phyloP scores from a whole-genome alignment of 2,888 invertebrate genomes.

The Icerya purchasi region DNA sequence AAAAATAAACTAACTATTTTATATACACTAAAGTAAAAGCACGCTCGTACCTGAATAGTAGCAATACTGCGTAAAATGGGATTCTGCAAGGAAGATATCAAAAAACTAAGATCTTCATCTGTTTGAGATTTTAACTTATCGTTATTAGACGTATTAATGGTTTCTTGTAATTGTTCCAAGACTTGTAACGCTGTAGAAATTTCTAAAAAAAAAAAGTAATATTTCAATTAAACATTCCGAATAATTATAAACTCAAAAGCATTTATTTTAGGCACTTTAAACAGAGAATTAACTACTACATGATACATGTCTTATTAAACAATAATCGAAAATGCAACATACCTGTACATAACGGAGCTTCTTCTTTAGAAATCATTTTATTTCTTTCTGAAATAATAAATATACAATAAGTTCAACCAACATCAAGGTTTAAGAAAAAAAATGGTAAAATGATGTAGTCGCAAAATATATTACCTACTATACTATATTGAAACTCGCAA shows the following conservation, averaged over 20 bases:
- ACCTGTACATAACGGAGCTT: not conserved
- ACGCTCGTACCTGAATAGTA: conserved; percentile 41
- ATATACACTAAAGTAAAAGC: too few relatives aligned
- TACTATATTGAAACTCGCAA: too few relatives aligned
- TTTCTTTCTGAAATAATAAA: not conserved
- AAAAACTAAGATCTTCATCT: conserved; percentile 21
- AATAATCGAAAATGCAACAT: not conserved
- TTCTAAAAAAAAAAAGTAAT: conserved; percentile 30
- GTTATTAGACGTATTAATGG: conserved; percentile 65
- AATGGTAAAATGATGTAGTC: too few relatives aligned
- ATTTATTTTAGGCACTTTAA: too few relatives aligned
- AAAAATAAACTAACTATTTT: too few relatives aligned
- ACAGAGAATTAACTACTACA: too few relatives aligned
- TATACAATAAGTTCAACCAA: too few relatives aligned
- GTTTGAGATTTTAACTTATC: conserved; percentile 49
- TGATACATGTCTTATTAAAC: too few relatives aligned
- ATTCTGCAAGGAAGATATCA: conserved; percentile 33
- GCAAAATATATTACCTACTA: too few relatives aligned
- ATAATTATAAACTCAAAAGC: too few relatives aligned
- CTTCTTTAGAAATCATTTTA: not conserved
- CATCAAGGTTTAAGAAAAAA: too few relatives aligned
- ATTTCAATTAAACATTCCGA: too few relatives aligned
- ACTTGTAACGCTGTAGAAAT: conserved; percentile 75
- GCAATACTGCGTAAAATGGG: conserved; percentile 78
- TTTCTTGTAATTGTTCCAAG: conserved; percentile 66